Percentiles rank a stretch among this genome's conserved stretches.
Conservation (phyloP, 2,797 vertebrate species). For the Halcyon badia region DNA sequence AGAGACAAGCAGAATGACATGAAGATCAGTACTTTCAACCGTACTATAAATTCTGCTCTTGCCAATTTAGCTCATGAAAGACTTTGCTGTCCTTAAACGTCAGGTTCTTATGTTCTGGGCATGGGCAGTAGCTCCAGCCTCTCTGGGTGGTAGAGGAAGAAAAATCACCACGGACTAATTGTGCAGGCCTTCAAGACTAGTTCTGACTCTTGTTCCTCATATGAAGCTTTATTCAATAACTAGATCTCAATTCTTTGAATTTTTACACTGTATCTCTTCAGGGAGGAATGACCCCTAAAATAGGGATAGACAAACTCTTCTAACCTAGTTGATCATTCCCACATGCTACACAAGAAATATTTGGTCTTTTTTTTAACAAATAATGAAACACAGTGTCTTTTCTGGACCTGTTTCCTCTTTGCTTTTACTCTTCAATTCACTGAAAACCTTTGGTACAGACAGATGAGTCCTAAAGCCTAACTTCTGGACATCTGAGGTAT, state of each 20-base stretch:
- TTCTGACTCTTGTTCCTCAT: not conserved
- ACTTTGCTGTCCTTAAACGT: not conserved
- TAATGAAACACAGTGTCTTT: not conserved
- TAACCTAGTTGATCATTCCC: not conserved
- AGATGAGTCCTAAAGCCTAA: not conserved
- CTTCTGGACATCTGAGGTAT: not conserved
- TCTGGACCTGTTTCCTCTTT: not conserved
- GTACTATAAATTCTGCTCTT: not conserved
- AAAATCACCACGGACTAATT: not conserved
- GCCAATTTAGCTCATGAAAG: not conserved
- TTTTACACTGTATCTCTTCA: not conserved
- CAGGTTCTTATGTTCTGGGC: not conserved
- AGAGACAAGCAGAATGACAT: not conserved
- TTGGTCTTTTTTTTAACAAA: accelerated
- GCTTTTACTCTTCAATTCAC: not conserved
- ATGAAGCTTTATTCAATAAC: not conserved
- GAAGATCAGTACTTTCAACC: not conserved
- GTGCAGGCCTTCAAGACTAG: not conserved
- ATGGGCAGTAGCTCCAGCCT: not conserved
- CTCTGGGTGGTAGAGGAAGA: not conserved
- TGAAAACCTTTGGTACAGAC: not conserved
- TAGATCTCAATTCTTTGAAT: not conserved
- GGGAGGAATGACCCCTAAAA: not conserved
- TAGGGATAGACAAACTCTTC: not conserved
- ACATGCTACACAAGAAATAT: not conserved